Evolutionary conservation across 2,797 vertebrate genomes (phyloP).

Genomic region (Heliangelus exortis): DNA sequence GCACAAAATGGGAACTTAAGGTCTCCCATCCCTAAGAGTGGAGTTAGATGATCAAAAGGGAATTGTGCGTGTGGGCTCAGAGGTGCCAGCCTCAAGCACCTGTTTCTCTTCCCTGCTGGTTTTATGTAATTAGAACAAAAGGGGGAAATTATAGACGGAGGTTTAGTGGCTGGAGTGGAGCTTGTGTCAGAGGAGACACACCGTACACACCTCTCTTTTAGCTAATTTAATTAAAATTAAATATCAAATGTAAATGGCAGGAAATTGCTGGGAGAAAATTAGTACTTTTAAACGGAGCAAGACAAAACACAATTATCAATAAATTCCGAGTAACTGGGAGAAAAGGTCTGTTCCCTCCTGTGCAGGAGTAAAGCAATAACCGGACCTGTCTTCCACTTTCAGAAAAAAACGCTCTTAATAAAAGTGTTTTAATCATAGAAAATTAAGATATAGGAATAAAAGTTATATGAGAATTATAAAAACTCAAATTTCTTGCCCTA

Average conservation of each 20-base stretch:
- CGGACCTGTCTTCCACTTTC: background rate
- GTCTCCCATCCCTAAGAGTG: slow-evolving; percentile 21
- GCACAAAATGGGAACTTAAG: slow-evolving; percentile 18
- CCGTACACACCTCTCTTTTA: background rate
- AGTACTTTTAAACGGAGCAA: background rate
- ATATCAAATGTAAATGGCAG: slow-evolving; percentile 10
- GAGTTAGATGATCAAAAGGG: background rate
- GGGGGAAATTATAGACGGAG: background rate
- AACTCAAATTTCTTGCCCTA: background rate
- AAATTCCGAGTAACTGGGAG: background rate
- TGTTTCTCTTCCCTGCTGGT: slow-evolving; percentile 30
- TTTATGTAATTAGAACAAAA: slow-evolving; percentile 54
- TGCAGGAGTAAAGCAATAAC: background rate
- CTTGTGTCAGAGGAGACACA: background rate
- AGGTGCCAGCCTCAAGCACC: slow-evolving; percentile 27
- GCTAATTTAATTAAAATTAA: slow-evolving; percentile 59
- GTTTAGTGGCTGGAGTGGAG: background rate
- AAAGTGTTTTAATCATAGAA: background rate
- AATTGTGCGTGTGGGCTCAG: background rate
- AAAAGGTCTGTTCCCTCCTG: background rate
- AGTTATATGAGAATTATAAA: background rate
- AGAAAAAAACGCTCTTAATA: background rate
- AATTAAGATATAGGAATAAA: background rate
- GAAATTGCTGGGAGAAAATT: slow-evolving; percentile 27
- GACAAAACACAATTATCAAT: slow-evolving; percentile 11